phyloP scores from a whole-genome alignment of 2,797 vertebrate species.

The Psittacula derbiana region DNA sequence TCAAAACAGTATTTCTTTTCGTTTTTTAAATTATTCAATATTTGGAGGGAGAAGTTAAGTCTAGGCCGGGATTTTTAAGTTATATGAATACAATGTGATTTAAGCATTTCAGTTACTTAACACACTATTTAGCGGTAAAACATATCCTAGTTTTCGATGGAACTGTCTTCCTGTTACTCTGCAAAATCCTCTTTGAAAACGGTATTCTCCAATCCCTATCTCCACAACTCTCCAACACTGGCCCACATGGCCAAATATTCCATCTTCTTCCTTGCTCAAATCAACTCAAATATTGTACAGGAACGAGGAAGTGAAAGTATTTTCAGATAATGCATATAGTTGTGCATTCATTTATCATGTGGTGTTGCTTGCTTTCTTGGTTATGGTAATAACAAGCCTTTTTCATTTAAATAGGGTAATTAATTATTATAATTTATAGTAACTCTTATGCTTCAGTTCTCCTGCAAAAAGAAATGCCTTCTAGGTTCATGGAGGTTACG shows the following conservation, averaged over 20 bases:
- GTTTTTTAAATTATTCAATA: background rate
- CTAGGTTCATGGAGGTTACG: background rate
- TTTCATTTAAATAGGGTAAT: background rate
- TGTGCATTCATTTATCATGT: background rate
- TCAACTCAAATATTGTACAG: background rate
- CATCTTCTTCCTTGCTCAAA: background rate
- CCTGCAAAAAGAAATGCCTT: background rate
- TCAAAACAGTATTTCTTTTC: background rate
- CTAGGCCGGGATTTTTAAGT: background rate
- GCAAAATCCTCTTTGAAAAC: background rate
- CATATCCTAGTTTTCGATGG: background rate
- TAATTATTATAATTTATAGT: background rate
- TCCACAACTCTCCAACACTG: background rate
- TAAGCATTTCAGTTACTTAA: background rate
- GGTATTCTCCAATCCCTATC: background rate
- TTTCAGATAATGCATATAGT: background rate
- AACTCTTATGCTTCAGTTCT: background rate
- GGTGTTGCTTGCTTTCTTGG: background rate
- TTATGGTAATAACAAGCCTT: background rate
- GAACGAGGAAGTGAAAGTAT: background rate
- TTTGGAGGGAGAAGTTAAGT: background rate
- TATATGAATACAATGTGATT: background rate
- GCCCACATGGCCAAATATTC: background rate
- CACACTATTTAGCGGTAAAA: background rate
- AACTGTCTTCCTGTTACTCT: background rate